phyloP scores from a whole-genome alignment of 1,140 invertebrate species.

The Oryctes rhinoceros region DNA sequence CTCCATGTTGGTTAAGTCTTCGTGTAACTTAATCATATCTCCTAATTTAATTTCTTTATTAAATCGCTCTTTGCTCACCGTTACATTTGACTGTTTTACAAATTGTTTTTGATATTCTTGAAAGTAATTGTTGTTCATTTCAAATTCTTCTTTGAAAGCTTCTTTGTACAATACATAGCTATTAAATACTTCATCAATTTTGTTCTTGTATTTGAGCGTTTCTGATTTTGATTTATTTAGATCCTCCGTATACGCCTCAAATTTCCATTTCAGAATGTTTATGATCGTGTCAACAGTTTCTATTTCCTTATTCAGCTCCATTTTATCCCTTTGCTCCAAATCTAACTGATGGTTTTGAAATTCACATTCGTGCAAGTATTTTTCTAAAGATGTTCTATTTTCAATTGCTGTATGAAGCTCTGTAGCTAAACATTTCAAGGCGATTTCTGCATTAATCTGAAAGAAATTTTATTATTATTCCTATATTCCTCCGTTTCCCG shows the following conservation, averaged over 20 bases:
- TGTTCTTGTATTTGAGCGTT: background rate
- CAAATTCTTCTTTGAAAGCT: background rate
- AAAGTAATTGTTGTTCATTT: background rate
- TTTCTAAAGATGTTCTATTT: background rate
- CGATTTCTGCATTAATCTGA: background rate
- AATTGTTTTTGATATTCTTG: background rate
- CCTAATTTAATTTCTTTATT: background rate
- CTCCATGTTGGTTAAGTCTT: background rate
- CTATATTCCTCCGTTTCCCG: background rate
- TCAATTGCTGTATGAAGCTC: background rate
- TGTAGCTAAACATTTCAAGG: background rate
- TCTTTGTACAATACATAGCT: background rate
- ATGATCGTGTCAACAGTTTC: background rate
- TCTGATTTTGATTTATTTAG: background rate
- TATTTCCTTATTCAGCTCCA: background rate
- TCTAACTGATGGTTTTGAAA: background rate
- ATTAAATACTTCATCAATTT: background rate
- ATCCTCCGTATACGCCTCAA: background rate
- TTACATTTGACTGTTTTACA: background rate
- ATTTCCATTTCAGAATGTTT: background rate
- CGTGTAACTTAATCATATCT: background rate
- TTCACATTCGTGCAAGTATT: background rate
- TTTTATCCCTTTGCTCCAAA: background rate
- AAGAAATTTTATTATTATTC: background rate
- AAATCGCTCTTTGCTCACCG: background rate